Evolutionary conservation across 2,888 invertebrate species (phyloP).

Genomic region (Pogonocherus hispidulus): DNA sequence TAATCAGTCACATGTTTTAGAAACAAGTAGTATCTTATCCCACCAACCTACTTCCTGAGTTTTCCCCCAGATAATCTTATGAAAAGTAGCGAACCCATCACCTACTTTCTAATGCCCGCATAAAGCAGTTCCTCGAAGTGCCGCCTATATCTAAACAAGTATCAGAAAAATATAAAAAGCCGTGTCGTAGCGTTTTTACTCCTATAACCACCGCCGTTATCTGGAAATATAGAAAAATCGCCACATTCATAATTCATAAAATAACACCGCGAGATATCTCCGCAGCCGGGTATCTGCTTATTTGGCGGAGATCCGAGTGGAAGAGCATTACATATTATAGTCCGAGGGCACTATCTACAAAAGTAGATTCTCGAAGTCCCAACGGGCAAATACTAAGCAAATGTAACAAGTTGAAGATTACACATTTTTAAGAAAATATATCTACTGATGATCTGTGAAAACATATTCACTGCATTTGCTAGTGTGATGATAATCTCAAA

Average conservation of each 20-base stretch:
- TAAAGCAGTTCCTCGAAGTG: background rate
- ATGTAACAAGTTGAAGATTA: too few relatives aligned
- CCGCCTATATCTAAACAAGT: conserved; percentile 13
- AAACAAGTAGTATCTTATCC: too few relatives aligned
- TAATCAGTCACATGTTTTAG: too few relatives aligned
- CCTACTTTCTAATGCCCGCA: background rate
- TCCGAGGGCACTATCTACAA: too few relatives aligned
- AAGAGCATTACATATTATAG: conserved; percentile 8
- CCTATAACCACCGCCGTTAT: conserved; percentile 32
- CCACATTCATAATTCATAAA: conserved; percentile 56
- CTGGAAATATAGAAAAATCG: conserved; percentile 48
- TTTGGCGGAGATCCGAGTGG: conserved; percentile 39
- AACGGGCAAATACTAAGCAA: too few relatives aligned
- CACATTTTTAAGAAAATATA: too few relatives aligned
- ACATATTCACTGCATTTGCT: too few relatives aligned
- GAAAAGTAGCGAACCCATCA: background rate
- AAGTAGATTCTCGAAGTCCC: too few relatives aligned
- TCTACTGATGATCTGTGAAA: too few relatives aligned
- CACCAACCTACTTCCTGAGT: background rate
- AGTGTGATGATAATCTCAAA: too few relatives aligned
- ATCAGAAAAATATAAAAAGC: conserved; percentile 27
- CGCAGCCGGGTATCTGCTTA: conserved; percentile 41
- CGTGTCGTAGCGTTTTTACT: conserved; percentile 21
- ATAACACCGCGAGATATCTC: conserved; percentile 40
- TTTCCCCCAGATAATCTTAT: background rate